Base-by-base conservation (phyloP, 2,888 invertebrate genomes). In the Branchellion lobata region DNA sequence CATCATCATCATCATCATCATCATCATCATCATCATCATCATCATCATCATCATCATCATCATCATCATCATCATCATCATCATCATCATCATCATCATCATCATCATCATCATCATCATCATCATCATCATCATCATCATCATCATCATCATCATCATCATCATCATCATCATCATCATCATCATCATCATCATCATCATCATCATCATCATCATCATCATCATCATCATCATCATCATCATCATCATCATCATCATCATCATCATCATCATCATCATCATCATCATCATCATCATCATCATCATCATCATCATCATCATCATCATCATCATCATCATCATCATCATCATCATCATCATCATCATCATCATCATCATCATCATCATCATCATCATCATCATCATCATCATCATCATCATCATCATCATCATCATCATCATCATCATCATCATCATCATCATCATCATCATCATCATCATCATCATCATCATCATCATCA, bases 351-450 rank as follows among this genome's bases (percentile, higher is more conserved):
- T 51, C 53, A 51, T 51, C 68, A 68, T 68, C 68, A 68, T 68
- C 68, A 68, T 68, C 68, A 68, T 68, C 68, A 68, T 68, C 68
- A 68, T 68, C 68, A 68, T 68, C 68, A 68, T 68, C 68, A 68
- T 68, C 68, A 68, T 68, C 68, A 68, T 68, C 68, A 68, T 68
- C 68, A 68, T 68, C 68, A 68, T 68, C 68, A 68, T 68, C 76
- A 68, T 57, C 53, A 57, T 68, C 68, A 68, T 68, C 68, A 68
- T 68, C 68, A 68, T 68, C 68, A 51, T 51, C 27, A 68, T 68
- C 68, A 68, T 68, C 68, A 68, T 68, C 68, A 68, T 68, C 68
- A 68, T 68, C 68, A 68, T 68, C 68, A 68, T 68, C 68, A 68
- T 68, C 68, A 68, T 68, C 68, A 68, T 68, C 68, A 68, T 68